phyloP scores from a whole-genome alignment of 2,888 invertebrate genomes.

The Agrotis segetum region DNA sequence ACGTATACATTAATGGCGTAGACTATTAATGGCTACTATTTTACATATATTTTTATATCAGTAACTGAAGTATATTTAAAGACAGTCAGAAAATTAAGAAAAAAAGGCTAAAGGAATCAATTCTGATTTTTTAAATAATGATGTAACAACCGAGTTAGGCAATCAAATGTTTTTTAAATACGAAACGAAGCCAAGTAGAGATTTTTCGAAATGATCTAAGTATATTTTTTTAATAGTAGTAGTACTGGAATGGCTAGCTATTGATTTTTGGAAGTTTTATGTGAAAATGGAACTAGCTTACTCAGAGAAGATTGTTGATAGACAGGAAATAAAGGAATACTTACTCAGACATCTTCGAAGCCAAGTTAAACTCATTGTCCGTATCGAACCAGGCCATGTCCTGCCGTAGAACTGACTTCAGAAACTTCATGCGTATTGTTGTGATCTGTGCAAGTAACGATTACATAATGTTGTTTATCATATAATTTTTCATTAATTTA shows the following conservation, averaged over 20 bases:
- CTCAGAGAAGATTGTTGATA: not conserved
- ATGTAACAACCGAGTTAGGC: no score
- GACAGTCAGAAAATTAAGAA: not conserved
- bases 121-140: no score
- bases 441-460: constrained; percentile 84
- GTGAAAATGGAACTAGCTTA: not conserved
- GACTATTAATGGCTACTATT: not conserved
- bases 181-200: not conserved
- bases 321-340: constrained; percentile 70
- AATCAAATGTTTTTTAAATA: not conserved
- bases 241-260: no score
- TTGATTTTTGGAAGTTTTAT: no score
- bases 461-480: not conserved
- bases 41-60: not conserved
- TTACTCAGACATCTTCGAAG: constrained; percentile 94
- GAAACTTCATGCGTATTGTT: constrained; percentile 91
- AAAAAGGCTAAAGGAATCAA: no score
- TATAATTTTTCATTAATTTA: no score
- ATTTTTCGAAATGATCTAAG: not conserved
- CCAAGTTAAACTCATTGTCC: constrained; percentile 92
- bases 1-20: no score
- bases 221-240: not conserved
- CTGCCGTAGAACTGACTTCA: constrained; percentile 92
- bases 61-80: not conserved
- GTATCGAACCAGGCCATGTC: constrained; percentile 95